A percentile compares a stretch with the other conserved stretches of the same genome.
Evolutionary conservation across 2,888 invertebrate species (phyloP).

Genomic region (Hoplodrina blanda): DNA sequence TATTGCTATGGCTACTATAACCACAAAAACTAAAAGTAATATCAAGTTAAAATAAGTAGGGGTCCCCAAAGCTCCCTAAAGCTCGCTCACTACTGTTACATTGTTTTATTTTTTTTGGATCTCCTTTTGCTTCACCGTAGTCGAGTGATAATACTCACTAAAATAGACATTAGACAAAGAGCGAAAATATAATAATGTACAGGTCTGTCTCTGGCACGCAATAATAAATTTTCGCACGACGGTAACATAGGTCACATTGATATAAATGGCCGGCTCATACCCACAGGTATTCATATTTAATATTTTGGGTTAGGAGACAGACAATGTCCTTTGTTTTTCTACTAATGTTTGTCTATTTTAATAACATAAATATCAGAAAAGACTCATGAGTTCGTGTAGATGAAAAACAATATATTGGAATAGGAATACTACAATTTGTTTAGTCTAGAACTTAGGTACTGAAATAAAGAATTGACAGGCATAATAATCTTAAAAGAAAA

Average conservation of each 20-base stretch:
- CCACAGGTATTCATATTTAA: constrained; percentile 9
- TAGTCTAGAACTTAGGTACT: background rate
- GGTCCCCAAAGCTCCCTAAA: too few relatives aligned
- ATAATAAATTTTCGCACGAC: constrained; percentile 15
- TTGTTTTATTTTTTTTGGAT: too few relatives aligned
- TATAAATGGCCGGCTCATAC: constrained; percentile 6
- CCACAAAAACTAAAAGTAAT: too few relatives aligned
- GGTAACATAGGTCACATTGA: constrained; percentile 14
- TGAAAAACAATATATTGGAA: background rate
- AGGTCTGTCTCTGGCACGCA: constrained; percentile 11
- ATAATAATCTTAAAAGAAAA: background rate
- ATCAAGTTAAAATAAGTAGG: too few relatives aligned
- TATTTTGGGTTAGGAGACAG: constrained; percentile 8
- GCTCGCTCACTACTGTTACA: too few relatives aligned
- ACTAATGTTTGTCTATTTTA: background rate
- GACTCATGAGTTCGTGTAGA: background rate
- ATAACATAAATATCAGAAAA: too few relatives aligned
- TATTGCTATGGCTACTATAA: too few relatives aligned
- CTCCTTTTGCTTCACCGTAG: too few relatives aligned
- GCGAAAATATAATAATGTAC: constrained; percentile 5
- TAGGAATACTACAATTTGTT: background rate
- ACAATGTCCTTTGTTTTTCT: background rate
- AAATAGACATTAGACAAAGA: too few relatives aligned
- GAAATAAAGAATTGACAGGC: background rate
- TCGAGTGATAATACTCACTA: too few relatives aligned